A percentile compares a stretch with the other conserved stretches of the same genome.
These are phyloP conservation scores for Habroteleia sp. DNA, from an alignment of 2,888 invertebrate genomes.

Conservation along the genomic window DNA sequence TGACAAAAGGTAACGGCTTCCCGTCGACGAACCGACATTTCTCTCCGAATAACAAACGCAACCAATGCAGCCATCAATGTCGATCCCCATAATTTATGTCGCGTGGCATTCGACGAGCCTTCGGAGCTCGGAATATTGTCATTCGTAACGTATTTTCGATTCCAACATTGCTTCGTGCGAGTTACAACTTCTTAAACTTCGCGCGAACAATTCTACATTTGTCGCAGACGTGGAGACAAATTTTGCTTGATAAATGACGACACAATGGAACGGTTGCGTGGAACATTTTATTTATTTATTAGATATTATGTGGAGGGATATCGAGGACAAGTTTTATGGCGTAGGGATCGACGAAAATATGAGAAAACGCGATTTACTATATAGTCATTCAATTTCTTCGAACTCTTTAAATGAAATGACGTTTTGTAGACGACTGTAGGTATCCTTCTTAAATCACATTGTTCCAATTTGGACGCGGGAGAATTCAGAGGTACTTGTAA, in stretches of 20 bases:
- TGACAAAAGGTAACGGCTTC: slow-evolving; percentile 37
- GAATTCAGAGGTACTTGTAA: too few relatives aligned
- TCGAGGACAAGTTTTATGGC: slow-evolving; percentile 2
- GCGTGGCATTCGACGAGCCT: slow-evolving; percentile 35
- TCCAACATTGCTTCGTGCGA: slow-evolving; percentile 4
- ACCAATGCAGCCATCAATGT: slow-evolving; percentile 47
- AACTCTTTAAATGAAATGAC: slow-evolving; percentile 6
- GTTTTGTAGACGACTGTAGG: too few relatives aligned
- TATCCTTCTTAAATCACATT: too few relatives aligned
- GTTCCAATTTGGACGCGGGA: too few relatives aligned
- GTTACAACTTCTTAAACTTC: slow-evolving; percentile 29
- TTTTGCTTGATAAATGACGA: slow-evolving; percentile 38
- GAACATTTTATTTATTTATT: slow-evolving; percentile 44
- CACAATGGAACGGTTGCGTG: slow-evolving; percentile 11
- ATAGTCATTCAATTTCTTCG: slow-evolving; percentile 1
- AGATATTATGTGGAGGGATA: slow-evolving; percentile 14
- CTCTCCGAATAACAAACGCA: slow-evolving; percentile 34
- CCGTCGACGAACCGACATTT: slow-evolving; percentile 23
- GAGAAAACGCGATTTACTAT: slow-evolving; percentile 4
- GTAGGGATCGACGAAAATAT: slow-evolving; percentile 9
- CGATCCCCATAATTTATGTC: slow-evolving; percentile 41
- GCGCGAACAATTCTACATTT: slow-evolving; percentile 34
- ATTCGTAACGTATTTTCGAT: slow-evolving; percentile 34
- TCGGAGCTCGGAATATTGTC: slow-evolving; percentile 23
- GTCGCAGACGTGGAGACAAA: slow-evolving; percentile 32